Conservation (phyloP, 2,888 invertebrate genomes). For the Reticulitermes lucifugus region DNA sequence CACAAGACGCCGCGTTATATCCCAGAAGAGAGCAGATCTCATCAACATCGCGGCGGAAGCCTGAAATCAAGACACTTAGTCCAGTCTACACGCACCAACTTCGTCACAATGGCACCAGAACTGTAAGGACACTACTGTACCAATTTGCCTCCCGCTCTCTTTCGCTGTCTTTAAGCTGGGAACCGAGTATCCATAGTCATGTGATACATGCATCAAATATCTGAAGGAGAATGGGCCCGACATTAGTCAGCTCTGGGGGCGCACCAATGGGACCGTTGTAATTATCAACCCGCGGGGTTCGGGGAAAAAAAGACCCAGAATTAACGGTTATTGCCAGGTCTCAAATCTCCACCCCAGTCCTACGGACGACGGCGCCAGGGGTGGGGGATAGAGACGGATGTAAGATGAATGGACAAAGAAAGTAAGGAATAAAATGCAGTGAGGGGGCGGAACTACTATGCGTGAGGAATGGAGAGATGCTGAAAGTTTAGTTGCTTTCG, state of each 20-base stretch:
- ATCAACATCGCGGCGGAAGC: too few species aligned
- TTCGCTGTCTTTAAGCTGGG: too few species aligned
- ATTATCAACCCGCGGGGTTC: constrained; percentile 10
- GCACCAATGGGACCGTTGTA: constrained; percentile 6
- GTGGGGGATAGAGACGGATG: not conserved
- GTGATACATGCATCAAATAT: not conserved
- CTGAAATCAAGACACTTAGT: too few species aligned
- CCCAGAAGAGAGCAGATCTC: too few species aligned
- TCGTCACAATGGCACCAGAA: too few species aligned
- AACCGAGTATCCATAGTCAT: not conserved
- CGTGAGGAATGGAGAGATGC: not conserved
- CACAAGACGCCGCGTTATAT: too few species aligned
- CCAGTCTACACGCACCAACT: too few species aligned
- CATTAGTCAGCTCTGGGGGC: not conserved
- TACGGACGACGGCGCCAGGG: constrained; percentile 10
- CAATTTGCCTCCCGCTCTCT: too few species aligned
- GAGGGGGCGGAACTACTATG: not conserved
- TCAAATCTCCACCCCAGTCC: not conserved
- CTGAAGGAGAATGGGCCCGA: not conserved
- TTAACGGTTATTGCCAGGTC: constrained; percentile 32
- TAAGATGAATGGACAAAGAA: constrained; percentile 22
- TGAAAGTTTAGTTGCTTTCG: not conserved
- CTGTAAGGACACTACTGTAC: too few species aligned
- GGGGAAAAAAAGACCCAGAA: not conserved
- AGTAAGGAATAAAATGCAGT: constrained; percentile 29